Evolutionary conservation across 2,888 invertebrate genomes (phyloP), one percentile per base, ranked within the genome.

Genomic region (Pterostichus niger): DNA sequence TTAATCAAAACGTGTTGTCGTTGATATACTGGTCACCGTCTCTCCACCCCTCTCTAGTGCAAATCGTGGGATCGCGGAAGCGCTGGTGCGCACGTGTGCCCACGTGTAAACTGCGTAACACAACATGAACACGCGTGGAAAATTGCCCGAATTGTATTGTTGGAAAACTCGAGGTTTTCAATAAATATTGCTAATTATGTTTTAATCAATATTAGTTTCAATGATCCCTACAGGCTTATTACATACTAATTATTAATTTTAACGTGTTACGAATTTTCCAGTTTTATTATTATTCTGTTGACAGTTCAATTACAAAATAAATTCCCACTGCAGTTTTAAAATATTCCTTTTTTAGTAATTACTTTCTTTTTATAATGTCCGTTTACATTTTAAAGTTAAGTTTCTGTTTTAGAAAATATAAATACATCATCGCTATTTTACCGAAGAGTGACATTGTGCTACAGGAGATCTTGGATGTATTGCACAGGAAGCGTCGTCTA

Each of bases 1-100:
- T 85, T 85, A 85, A 85, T 84, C 85, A 85, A 84, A 85, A 85
- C 84, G 85, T 85, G 85, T 85, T 85, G 84, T 84, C 84, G 84
- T 84, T 84, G 83, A 84, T 84, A 84, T 85, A 84, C 75, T 75
- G 68, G 68, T 64, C 33, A 64, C 40, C 15, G 17, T 44, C 33
- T 33, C 64, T 11, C n/a, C 64, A n/a, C 64, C 64, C 64, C n/a
- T 0, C 13, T 11, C 6, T n/a, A 49, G 11, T 11, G 11, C 49
- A 49, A 49, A 49, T 49, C 40, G 40, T 40, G 40, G 56, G 5
- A 56, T 56, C 56, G 56, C 17, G 56, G 17, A 56, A 4, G n/a
- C 56, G 17, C 17, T 56, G 56, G 56, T 40, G 68, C 68, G 68
- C 68, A 71, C 44, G 68, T 71, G 68, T 44, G 68, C 10, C 68